A percentile compares a stretch with the other conserved stretches of the same genome.
phyloP scores from a whole-genome alignment of 1,140 invertebrate species.

The Grapholita molesta region DNA sequence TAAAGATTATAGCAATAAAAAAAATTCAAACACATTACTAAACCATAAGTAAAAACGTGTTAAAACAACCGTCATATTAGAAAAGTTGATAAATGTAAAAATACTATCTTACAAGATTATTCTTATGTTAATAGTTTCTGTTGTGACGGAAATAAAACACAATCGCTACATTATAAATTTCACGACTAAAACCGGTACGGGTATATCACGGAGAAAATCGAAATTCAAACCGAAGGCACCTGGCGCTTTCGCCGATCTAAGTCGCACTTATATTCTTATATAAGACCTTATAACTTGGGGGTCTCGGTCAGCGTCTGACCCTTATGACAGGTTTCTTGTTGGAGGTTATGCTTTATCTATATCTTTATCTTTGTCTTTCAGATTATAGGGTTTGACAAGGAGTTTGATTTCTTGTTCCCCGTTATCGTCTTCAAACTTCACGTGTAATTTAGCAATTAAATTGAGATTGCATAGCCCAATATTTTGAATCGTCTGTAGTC shows the following conservation, averaged over 20 bases:
- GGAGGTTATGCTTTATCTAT: neutral
- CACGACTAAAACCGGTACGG: slow-evolving; percentile 34
- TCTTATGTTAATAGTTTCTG: neutral
- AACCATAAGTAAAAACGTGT: too few species aligned
- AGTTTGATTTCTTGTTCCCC: neutral
- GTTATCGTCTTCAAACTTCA: too few species aligned
- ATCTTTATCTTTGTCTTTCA: neutral
- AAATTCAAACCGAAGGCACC: slow-evolving; percentile 31
- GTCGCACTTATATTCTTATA: slow-evolving; percentile 33
- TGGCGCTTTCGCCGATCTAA: slow-evolving; percentile 41
- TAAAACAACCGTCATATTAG: too few species aligned
- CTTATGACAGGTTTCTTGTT: slow-evolving; percentile 8
- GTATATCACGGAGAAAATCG: slow-evolving; percentile 36
- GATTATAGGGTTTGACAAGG: neutral
- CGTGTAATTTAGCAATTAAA: too few species aligned
- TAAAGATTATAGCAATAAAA: too few species aligned
- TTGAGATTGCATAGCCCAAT: too few species aligned
- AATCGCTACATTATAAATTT: slow-evolving; percentile 27
- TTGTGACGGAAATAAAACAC: neutral
- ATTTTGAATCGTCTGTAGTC: too few species aligned
- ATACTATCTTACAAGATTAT: neutral
- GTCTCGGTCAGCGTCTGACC: slow-evolving; percentile 49
- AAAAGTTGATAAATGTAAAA: too few species aligned
- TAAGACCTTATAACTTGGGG: slow-evolving; percentile 34
- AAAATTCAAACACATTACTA: too few species aligned